Evolutionary conservation across 2,888 invertebrate genomes (phyloP).

Genomic region (Phortica okadai): DNA sequence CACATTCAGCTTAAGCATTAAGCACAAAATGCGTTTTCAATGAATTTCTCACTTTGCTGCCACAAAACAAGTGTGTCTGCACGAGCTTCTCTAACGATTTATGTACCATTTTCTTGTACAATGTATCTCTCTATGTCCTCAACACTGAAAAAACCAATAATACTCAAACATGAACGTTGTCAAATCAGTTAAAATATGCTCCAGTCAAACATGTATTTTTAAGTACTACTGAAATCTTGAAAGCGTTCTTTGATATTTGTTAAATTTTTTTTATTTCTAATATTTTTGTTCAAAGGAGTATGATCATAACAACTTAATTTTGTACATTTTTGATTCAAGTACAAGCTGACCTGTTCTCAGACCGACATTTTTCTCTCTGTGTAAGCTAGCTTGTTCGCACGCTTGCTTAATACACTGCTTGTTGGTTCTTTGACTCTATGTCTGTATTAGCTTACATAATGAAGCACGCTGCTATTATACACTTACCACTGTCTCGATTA

Average conservation of each 20-base stretch:
- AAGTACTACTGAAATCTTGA: too few relatives aligned
- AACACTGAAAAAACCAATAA: too few relatives aligned
- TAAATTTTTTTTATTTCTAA: too few relatives aligned
- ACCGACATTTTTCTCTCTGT: not conserved
- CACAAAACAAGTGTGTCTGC: not conserved
- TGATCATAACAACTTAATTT: too few relatives aligned
- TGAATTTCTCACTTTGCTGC: slow-evolving; percentile 56
- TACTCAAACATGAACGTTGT: too few relatives aligned
- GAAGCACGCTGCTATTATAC: slow-evolving; percentile 34
- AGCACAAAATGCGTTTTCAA: slow-evolving; percentile 65
- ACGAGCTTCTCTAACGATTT: slow-evolving; percentile 4
- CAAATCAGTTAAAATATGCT: too few relatives aligned
- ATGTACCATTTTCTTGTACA: not conserved
- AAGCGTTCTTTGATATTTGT: too few relatives aligned
- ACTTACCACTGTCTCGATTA: not conserved
- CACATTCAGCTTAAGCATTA: slow-evolving; percentile 44
- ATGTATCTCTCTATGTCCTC: not conserved
- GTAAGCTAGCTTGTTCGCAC: not conserved
- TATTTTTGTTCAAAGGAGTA: too few relatives aligned
- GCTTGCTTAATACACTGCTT: slow-evolving; percentile 20
- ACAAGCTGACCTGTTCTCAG: too few relatives aligned
- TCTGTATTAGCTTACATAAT: slow-evolving; percentile 31
- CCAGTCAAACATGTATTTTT: too few relatives aligned
- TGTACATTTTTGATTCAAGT: too few relatives aligned
- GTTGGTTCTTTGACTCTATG: slow-evolving; percentile 38